Conservation (phyloP, 2,113 vertebrate species). For the Eclectus roratus region DNA sequence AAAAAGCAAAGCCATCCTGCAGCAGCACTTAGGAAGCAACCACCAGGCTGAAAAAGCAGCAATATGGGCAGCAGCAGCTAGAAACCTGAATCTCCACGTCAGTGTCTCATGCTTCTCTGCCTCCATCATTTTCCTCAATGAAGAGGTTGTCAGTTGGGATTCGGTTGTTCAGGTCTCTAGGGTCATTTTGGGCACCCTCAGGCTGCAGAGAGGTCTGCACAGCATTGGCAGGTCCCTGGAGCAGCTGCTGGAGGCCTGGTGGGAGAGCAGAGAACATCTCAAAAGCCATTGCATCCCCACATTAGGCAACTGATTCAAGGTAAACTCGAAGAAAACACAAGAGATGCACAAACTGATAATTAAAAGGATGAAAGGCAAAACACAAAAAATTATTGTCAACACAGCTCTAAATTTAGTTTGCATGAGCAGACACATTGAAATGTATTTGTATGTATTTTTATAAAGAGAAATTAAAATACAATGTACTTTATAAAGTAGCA, state of each 20-base stretch:
- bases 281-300: neutral
- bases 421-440: neutral
- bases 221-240: neutral
- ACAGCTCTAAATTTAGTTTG: neutral
- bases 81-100: neutral
- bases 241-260: neutral
- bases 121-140: neutral
- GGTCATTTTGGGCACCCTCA: neutral
- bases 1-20: neutral
- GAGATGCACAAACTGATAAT: neutral
- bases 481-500: neutral
- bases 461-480: neutral
- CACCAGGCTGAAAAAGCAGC: neutral
- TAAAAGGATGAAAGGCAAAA: neutral
- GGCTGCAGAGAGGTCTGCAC: neutral
- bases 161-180: neutral
- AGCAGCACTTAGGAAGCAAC: neutral
- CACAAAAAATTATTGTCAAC: neutral
- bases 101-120: neutral
- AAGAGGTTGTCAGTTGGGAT: neutral
- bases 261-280: neutral
- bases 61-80: neutral
- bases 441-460: neutral
- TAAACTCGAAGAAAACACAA: neutral
- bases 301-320: neutral